Conservation (phyloP, 2,888 invertebrate genomes). For the Auanema freiburgensis region DNA sequence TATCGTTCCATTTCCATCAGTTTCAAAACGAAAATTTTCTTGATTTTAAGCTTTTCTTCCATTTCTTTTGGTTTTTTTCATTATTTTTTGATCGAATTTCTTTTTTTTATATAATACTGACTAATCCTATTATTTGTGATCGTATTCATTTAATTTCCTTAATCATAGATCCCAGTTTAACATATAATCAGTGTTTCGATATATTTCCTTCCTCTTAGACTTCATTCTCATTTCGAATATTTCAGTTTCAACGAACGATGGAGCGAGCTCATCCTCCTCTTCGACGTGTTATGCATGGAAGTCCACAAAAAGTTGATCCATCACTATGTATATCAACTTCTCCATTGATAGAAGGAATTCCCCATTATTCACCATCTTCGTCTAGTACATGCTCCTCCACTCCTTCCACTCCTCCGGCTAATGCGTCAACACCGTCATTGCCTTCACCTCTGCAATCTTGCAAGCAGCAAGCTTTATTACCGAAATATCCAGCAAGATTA, state of each 20-base stretch:
- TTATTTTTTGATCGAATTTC: no score
- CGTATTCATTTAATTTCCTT: no score
- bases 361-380: neutral
- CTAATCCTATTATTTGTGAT: slow-evolving; percentile 3
- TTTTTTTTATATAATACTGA: neutral
- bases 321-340: no score
- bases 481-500: no score
- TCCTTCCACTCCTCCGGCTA: neutral
- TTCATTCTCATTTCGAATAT: neutral
- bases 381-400: neutral
- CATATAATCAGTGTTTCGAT: neutral
- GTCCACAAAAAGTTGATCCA: slow-evolving; percentile 22
- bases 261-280: slow-evolving; percentile 22
- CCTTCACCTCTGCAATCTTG: neutral
- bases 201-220: slow-evolving; percentile 2
- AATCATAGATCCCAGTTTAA: no score
- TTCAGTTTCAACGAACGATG: neutral
- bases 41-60: no score
- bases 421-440: neutral
- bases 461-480: no score
- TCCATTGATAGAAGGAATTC: neutral
- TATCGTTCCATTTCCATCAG: no score
- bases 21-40: no score
- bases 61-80: no score
- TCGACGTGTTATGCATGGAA: slow-evolving; percentile 18